Evolutionary conservation across 2,113 vertebrate species (phyloP).

Genomic region (Myiopsitta monachus): DNA sequence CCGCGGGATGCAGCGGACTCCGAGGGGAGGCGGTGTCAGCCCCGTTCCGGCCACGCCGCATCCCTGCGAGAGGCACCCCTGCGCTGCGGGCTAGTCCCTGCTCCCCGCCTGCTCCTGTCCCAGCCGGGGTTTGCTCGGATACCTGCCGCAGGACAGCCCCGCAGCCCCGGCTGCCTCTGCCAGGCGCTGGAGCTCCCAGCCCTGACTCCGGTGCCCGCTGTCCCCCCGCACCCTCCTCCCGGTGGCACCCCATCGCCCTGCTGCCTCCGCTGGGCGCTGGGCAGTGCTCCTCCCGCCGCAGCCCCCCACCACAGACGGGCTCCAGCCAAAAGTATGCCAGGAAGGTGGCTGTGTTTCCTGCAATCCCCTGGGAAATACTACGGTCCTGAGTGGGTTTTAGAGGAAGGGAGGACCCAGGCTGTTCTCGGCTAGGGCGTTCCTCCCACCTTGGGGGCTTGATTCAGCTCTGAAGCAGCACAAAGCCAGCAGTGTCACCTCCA

Average conservation of each 20-base stretch:
- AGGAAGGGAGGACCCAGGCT: not conserved
- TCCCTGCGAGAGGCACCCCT: not conserved
- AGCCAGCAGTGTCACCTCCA: constrained; percentile 24
- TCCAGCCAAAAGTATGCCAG: not conserved
- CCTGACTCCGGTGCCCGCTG: not conserved
- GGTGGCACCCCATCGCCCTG: not conserved
- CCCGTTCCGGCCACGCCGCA: not conserved
- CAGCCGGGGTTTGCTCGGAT: not conserved
- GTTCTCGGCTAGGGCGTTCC: not conserved
- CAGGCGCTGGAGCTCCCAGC: not conserved
- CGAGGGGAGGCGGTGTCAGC: not conserved
- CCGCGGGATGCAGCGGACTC: not conserved
- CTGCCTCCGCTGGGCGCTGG: not conserved
- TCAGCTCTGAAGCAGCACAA: not conserved
- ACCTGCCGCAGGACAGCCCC: not conserved
- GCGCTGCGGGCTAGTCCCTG: not conserved
- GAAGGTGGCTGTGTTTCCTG: not conserved
- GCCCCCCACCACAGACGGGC: not conserved
- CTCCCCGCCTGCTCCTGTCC: not conserved
- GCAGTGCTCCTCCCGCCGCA: not conserved
- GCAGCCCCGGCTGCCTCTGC: not conserved
- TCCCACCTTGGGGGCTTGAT: not conserved
- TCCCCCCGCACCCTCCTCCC: not conserved
- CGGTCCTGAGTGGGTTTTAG: not conserved
- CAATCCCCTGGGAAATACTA: not conserved